Evolutionary conservation across 2,888 invertebrate species (phyloP), one percentile per base, ranked within the genome.

Genomic region (Galerucella calmariensis): DNA sequence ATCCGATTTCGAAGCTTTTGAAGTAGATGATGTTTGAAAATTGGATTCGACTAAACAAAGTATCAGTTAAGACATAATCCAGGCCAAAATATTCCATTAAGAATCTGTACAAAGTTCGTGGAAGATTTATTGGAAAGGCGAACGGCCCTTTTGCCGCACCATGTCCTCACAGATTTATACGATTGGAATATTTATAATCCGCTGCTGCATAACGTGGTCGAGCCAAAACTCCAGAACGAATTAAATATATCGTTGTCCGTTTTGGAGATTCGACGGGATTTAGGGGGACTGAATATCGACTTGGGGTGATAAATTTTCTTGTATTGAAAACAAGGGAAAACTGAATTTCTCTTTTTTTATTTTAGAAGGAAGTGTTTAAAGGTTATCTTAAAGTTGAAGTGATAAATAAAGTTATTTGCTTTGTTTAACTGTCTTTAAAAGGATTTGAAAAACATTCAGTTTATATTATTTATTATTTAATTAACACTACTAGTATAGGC

Each of bases 161-260:
- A 72, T 71, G 78, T 78, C 81, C 80, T 78, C 78, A 78, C 80
- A 83, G 84, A 85, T 85, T 84, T 85, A 84, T 85, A 84, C 84
- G 82, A 84, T 84, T 83, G 82, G 85, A 84, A 85, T 85, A 85
- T 85, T 84, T 85, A 85, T 85, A 85, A 85, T 85, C 84, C 79
- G 84, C 84, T 78, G 78, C 68, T 78, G 78, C 68, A 67, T 73
- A 79, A 78, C 78, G 78, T 78, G 79, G 76, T 77, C 78, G 78
- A 76, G 78, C 81, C 80, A 82, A 82, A 73, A 74, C 77, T 78
- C 65, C 82, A 79, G 83, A 82, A 82, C 83, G 83, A 84, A 85
- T 85, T 85, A 85, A 84, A 85, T 84, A 82, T 84, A 84, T 81
- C 80, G 82, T 80, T 78, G 81, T 81, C 80, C 80, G 77, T 77